phyloP scores from a whole-genome alignment of 2,797 vertebrate genomes.

The Phylloscopus collybita region DNA sequence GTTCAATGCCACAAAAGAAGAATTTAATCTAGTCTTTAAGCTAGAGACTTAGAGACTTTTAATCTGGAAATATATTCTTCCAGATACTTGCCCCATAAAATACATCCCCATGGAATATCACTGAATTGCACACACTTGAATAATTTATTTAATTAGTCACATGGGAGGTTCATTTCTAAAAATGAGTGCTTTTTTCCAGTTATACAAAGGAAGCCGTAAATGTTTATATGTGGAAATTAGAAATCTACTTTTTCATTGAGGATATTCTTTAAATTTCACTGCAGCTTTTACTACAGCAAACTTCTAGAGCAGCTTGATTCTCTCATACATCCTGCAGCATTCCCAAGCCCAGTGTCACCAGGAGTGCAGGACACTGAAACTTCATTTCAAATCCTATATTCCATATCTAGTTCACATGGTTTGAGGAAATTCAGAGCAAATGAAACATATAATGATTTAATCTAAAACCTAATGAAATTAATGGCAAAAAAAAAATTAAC shows the following conservation, averaged over 20 bases:
- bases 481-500: not conserved
- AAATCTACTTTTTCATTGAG: not conserved
- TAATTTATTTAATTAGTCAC: conserved; percentile 14
- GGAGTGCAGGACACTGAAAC: not conserved
- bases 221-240: not conserved
- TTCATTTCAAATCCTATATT: not conserved
- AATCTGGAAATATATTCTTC: not conserved
- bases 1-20: not conserved
- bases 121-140: not conserved
- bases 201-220: not conserved
- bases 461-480: not conserved
- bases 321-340: not conserved
- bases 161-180: not conserved
- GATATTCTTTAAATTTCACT: not conserved
- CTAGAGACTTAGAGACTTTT: not conserved
- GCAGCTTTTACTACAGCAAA: not conserved
- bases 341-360: not conserved
- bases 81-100: not conserved
- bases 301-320: not conserved
- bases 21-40: not conserved
- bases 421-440: not conserved
- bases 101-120: not conserved
- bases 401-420: not conserved
- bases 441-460: not conserved
- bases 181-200: not conserved